Base-by-base conservation (phyloP, 2,888 invertebrate species). In the Orthosia cruda region DNA sequence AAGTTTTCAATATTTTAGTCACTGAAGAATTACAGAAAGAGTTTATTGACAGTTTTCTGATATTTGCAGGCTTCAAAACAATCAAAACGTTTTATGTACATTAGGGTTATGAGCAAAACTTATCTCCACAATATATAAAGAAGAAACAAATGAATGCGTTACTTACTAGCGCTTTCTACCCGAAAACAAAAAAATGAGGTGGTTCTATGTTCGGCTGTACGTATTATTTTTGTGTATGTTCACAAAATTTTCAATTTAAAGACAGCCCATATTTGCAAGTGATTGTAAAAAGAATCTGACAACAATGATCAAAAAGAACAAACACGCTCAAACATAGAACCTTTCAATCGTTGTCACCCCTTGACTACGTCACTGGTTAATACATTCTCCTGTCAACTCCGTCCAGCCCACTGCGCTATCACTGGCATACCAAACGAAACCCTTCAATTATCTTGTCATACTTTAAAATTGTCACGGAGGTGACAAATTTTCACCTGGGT, bases 391-490 rank as follows among this genome's bases (percentile, higher is more conserved):
- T 83, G 83, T 77, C 83, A 86, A 40, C 64, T 23, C 4, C 7
- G 71, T 63, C 61, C 73, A 57, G 54, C 65, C 72, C 61, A 66
- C 79, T 71, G 62, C 50, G 23, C 80, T 54, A 64, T 74, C 66
- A 59, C 57, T 69, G 66, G 59, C 67, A 40, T 61, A 66, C 62
- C 12, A 32, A 50, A 52, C 49, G 52, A 59, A 83, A 78, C 58
- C 77, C 70, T 32, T 65, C 67, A 88, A 88, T 88, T 86, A 88
- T 47, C 58, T 62, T 81, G 86, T 86, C 88, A 77, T 70, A 65
- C 57, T 68, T 83, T 71, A 66, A 77, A 82, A 58, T 66, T 77
- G 69, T 59, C 80, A 47, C 45, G 1, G 20, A 77, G 73, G 88
- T 84, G 86, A 84, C 81, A 80, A 86, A 88, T 79, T 77, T 84